Base-by-base conservation (phyloP, 2,113 vertebrate species). In the Motacilla alba region DNA sequence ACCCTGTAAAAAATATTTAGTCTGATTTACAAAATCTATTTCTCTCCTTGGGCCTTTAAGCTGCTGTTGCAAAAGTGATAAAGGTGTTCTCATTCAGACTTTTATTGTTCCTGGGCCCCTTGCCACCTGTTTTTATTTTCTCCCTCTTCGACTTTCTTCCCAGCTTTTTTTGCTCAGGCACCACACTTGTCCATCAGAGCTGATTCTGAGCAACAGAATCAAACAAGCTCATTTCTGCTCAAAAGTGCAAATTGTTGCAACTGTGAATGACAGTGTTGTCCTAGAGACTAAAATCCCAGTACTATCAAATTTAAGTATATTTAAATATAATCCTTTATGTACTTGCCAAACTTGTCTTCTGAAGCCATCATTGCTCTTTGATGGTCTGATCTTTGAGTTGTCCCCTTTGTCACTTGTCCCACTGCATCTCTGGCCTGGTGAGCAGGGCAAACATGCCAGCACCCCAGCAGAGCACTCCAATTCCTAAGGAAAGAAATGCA, bases 1-100 rank as follows among this genome's bases (percentile, higher is more conserved):
- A 90, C 73, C 90, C 79, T 53, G 73, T 95, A 97, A 93, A 95
- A 96, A 94, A 92, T 81, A 90, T 74, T 96, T 91, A 88, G 76
- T 69, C 90, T 94, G 92, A 95, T 96, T 96, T 95, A 70, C 63
- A 96, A 96, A 96, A 94, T 85, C 82, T 95, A 72, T 96, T 96
- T 95, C 82, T 94, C 95, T 90, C 91, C 52, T 75, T 86, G 64
- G 96, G 72, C 84, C 75, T 94, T 93, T 95, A 94, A 93, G 62
- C 47, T 94, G 78, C 72, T 83, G 82, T 87, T 93, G 56, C 82
- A 96, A 70, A 92, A 94, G 78, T 87, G 84, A 95, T 86, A 91
- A 89, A 96, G 89, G 93, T 90, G 68, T 91, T 94, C 73, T 93
- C 59, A 83, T 70, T 92, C 84, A 90, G 80, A 83, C 37, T 91